These are phyloP conservation scores for Fabriciana adippe DNA, from an alignment of 2,888 invertebrate genomes.

Conservation along the genomic window DNA sequence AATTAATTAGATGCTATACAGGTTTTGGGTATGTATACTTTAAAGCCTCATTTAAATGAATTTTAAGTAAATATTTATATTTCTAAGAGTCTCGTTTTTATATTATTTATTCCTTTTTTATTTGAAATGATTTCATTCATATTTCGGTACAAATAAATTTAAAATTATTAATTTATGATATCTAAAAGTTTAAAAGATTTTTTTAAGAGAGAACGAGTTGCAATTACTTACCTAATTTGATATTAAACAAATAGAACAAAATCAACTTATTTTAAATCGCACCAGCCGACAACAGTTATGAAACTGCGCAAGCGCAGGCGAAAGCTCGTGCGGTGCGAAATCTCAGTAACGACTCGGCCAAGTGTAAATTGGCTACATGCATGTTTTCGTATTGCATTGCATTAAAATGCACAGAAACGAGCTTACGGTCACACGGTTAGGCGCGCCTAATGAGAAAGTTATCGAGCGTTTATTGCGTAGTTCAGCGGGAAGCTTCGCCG, in stretches of 20 bases:
- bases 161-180: no score
- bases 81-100: no score
- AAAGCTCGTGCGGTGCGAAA: conserved; percentile 51
- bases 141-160: background rate
- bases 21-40: background rate
- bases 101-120: background rate
- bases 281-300: conserved; percentile 37
- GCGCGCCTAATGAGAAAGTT: conserved; percentile 82
- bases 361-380: conserved; percentile 64
- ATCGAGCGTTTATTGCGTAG: conserved; percentile 83
- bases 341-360: conserved; percentile 48
- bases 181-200: background rate
- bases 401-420: conserved; percentile 71
- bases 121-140: background rate
- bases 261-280: background rate
- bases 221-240: no score
- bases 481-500: conserved; percentile 76
- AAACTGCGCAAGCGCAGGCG: conserved; percentile 45
- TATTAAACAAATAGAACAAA: no score
- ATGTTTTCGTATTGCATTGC: conserved; percentile 69
- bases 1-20: conserved; percentile 4
- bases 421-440: conserved; percentile 81
- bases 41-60: background rate
- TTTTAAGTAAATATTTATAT: no score
- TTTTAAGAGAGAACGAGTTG: no score